Conservation (phyloP, 2,888 invertebrate species). For the Athripsodes cinereus region DNA sequence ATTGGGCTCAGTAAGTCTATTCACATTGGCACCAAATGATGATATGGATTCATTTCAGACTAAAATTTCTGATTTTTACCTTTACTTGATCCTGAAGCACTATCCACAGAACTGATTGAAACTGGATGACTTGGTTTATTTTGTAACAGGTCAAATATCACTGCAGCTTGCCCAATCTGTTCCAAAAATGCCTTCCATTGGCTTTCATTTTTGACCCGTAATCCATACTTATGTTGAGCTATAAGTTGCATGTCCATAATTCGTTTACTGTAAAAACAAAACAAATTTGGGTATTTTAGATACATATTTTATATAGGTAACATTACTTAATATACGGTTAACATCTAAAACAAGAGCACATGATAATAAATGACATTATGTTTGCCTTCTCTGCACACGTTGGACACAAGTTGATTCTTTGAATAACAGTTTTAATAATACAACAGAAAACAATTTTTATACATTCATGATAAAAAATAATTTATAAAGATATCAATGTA, state of each 20-base stretch:
- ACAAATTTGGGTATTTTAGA: too few relatives aligned
- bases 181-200: constrained; percentile 51
- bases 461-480: too few relatives aligned
- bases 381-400: too few relatives aligned
- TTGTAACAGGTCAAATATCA: constrained; percentile 62
- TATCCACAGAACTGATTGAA: constrained; percentile 46
- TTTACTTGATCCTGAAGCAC: constrained; percentile 47
- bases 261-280: constrained; percentile 46
- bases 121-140: constrained; percentile 57
- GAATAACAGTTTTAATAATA: too few relatives aligned
- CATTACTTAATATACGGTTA: not conserved
- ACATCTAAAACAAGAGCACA: not conserved
- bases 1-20: too few relatives aligned
- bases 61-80: too few relatives aligned
- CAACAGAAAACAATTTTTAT: too few relatives aligned
- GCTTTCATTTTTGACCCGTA: constrained; percentile 44
- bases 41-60: too few relatives aligned
- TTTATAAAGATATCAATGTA: too few relatives aligned
- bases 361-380: not conserved
- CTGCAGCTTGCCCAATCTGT: constrained; percentile 60
- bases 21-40: too few relatives aligned
- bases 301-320: not conserved
- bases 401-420: too few relatives aligned
- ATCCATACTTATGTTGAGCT: constrained; percentile 63
- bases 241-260: constrained; percentile 58